These are phyloP conservation scores for Charaxes varanes DNA, from an alignment of 1,140 invertebrate genomes.

Conservation along the genomic window DNA sequence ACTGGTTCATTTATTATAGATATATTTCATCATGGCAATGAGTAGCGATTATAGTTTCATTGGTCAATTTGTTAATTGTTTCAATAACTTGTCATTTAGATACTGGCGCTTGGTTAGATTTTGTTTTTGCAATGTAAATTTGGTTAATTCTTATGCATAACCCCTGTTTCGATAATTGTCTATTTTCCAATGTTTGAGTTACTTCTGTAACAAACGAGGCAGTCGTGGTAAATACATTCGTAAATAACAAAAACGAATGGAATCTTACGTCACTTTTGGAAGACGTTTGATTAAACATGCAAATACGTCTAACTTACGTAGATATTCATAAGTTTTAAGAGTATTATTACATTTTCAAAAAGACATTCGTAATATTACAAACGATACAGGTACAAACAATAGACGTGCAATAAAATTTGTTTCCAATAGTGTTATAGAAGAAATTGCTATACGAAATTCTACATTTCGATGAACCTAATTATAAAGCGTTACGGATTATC, in stretches of 20 bases:
- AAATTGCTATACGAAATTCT: constrained; percentile 64
- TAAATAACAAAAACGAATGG: constrained; percentile 22
- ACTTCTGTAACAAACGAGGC: no score
- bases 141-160: no score
- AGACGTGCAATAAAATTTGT: constrained; percentile 55
- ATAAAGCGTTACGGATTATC: constrained; percentile 71
- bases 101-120: no score
- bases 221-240: no score
- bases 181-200: no score
- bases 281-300: constrained; percentile 68
- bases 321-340: constrained; percentile 30
- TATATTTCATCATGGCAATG: no score
- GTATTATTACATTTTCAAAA: constrained; percentile 36
- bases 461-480: constrained; percentile 69
- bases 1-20: no score
- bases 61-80: no score
- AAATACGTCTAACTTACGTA: constrained; percentile 59
- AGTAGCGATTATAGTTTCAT: no score
- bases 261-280: constrained; percentile 67
- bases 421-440: constrained; percentile 49
- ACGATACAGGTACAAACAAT: constrained; percentile 29
- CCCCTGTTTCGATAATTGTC: no score
- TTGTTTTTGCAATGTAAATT: no score
- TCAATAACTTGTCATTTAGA: no score
- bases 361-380: constrained; percentile 28